Evolutionary conservation across 2,113 vertebrate genomes (phyloP).

Genomic region (Oceanites oceanicus): DNA sequence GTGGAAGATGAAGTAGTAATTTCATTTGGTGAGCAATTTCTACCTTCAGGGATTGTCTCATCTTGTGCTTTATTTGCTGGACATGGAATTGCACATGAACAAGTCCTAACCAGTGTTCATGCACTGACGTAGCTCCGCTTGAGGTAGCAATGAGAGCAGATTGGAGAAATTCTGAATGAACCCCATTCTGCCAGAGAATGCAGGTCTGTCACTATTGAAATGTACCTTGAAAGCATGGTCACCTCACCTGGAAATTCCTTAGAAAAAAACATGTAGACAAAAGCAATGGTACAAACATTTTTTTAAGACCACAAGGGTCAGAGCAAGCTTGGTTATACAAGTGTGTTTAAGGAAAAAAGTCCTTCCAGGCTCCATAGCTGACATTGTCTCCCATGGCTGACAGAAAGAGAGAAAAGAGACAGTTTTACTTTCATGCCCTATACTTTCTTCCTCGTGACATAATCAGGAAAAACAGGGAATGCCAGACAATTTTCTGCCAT

Average conservation of each 20-base stretch:
- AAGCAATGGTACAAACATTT: not conserved
- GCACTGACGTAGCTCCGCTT: not conserved
- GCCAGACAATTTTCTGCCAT: not conserved
- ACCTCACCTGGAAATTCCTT: not conserved
- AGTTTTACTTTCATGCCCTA: not conserved
- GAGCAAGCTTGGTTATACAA: not conserved
- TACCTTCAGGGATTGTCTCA: not conserved
- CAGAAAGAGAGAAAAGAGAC: not conserved
- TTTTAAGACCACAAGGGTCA: not conserved
- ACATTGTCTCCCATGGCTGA: not conserved
- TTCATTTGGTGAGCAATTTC: not conserved
- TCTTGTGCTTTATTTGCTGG: not conserved
- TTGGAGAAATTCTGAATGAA: not conserved
- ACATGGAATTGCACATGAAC: not conserved
- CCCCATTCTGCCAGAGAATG: not conserved
- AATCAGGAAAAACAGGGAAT: not conserved
- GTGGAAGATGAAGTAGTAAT: not conserved
- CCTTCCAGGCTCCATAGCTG: not conserved
- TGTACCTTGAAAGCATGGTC: not conserved
- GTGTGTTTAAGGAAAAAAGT: not conserved
- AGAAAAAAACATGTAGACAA: not conserved
- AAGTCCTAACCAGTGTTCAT: not conserved
- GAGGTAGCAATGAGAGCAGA: not conserved
- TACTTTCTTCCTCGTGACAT: not conserved
- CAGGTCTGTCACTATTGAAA: not conserved